phyloP scores from a whole-genome alignment of 2,888 invertebrate species.

The Plebejus melissa region DNA sequence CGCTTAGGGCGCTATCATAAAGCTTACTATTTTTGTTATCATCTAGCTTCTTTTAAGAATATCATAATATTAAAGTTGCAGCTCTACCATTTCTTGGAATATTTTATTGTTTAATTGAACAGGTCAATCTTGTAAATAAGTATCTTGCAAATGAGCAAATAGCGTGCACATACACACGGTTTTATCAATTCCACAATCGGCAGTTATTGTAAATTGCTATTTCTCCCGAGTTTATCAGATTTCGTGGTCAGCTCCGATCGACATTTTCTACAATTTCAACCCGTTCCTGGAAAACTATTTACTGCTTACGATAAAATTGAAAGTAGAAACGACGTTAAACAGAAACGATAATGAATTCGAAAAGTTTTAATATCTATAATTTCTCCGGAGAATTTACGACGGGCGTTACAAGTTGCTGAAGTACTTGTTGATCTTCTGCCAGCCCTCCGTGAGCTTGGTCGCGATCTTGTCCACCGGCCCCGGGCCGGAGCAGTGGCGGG shows the following conservation, averaged over 20 bases:
- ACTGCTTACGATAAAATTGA: background rate
- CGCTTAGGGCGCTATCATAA: too few relatives aligned
- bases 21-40: too few relatives aligned
- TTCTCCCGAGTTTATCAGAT: slow-evolving; percentile 14
- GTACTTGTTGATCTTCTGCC: slow-evolving; percentile 73
- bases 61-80: too few relatives aligned
- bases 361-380: background rate
- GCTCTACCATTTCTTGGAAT: background rate
- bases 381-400: background rate
- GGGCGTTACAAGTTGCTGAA: slow-evolving; percentile 48
- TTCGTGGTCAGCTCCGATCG: background rate
- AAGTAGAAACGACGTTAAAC: background rate
- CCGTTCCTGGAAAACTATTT: background rate
- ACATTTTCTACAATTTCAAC: background rate
- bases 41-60: background rate
- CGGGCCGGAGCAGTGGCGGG: slow-evolving; percentile 67
- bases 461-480: slow-evolving; percentile 72
- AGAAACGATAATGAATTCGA: background rate
- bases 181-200: slow-evolving; percentile 17
- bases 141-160: background rate
- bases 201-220: slow-evolving; percentile 5
- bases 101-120: background rate
- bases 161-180: slow-evolving; percentile 8
- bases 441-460: slow-evolving; percentile 66
- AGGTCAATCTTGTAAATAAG: background rate